Evolutionary conservation across 2,888 invertebrate species (phyloP), one percentile per base, ranked within the genome.

Genomic region (Adela reaumurella): DNA sequence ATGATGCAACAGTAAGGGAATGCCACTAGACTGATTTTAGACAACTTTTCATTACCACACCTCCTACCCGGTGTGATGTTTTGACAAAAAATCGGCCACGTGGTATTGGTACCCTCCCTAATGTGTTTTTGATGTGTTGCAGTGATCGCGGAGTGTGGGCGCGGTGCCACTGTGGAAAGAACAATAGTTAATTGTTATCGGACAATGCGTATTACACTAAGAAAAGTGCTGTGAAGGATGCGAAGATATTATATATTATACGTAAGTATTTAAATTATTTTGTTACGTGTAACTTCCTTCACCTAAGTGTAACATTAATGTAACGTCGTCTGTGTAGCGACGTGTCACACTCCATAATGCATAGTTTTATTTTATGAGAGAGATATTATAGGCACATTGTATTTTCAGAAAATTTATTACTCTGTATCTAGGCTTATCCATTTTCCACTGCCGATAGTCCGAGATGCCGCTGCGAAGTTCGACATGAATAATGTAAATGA

Each of bases 221-320:
- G 62, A 61, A 62, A 65, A 62, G 68, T 67, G 71, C 70, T 70
- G 73, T 73, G 71, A 72, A 65, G 66, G 50, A 64, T 63, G 64
- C 65, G 62, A 71, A 60, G 28, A 24, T 18, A 24, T 73, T 71
- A 70, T 71, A 68, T 65, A 67, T 64, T 68, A 67, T 58, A 59
- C 67, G 65, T 74, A 74, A 76, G 73, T 74, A 74, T 49, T 72
- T 77, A 76, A 76, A 74, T 74, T 76, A 77, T 76, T 74, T 74
- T 73, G 67, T 69, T 74, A 63, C 67, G 63, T 71, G 70, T 68
- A 68, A 68, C 70, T 67, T 67, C 67, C 70, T 68, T 66, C 68
- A 68, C 62, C 67, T 68, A 68, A 65, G 61, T 62, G 59, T 70
- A 68, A 64, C 62, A 66, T 53, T 67, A 66, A 63, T 62, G 58